Evolutionary conservation across 2,888 invertebrate genomes (phyloP).

Genomic region (Chloromyia formosa): DNA sequence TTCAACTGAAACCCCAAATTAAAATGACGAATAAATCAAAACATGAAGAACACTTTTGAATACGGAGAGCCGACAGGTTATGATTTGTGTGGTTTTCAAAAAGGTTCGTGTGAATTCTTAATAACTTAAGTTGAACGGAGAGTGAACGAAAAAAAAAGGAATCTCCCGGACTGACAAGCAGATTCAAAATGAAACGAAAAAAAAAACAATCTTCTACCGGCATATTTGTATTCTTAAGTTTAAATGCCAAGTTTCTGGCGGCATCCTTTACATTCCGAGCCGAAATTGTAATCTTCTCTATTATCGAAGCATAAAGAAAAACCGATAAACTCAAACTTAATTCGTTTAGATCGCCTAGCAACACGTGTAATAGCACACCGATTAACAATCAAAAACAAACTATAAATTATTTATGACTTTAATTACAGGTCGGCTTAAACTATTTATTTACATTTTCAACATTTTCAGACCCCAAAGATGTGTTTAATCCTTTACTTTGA

Average conservation of each 20-base stretch:
- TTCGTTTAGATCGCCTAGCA: slow-evolving; percentile 3
- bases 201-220: slow-evolving; percentile 13
- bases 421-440: slow-evolving; percentile 53
- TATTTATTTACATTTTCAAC: slow-evolving; percentile 54
- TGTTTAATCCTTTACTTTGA: slow-evolving; percentile 21
- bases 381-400: slow-evolving; percentile 54
- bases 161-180: background rate
- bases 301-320: background rate
- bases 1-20: slow-evolving; percentile 9
- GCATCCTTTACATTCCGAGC: background rate
- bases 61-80: background rate
- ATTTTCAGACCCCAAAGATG: slow-evolving; percentile 20
- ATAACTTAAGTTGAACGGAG: slow-evolving; percentile 10
- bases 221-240: background rate
- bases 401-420: slow-evolving; percentile 53
- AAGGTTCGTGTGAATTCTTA: slow-evolving; percentile 27
- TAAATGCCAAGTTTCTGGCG: background rate
- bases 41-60: slow-evolving; percentile 2
- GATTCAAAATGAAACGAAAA: background rate
- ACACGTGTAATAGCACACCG: slow-evolving; percentile 47
- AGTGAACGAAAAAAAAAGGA: background rate
- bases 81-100: slow-evolving; percentile 5
- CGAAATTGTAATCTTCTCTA: background rate
- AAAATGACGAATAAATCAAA: slow-evolving; percentile 33
- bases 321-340: background rate